These are phyloP conservation scores for Procambarus virginalis DNA, from an alignment of 1,140 invertebrate genomes.

Conservation along the genomic window DNA sequence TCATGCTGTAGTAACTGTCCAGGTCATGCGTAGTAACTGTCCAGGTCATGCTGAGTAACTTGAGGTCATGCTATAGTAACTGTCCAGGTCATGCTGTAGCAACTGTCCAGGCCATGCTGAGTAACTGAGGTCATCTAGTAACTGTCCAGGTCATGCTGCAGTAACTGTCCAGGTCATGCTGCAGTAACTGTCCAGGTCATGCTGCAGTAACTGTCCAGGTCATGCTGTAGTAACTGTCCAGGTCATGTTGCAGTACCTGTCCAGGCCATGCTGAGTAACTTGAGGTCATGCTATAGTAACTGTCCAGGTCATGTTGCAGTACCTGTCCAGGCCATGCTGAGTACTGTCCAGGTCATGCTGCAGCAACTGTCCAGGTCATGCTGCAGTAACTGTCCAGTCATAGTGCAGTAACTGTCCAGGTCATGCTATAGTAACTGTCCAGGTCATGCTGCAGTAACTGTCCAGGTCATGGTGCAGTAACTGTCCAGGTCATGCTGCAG, in stretches of 20 bases:
- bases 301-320: not conserved
- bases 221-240: not conserved
- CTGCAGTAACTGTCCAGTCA: not conserved
- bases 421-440: not conserved
- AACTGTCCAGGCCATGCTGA: too few relatives aligned
- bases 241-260: not conserved
- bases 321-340: not conserved
- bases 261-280: not conserved
- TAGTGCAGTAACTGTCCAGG: not conserved
- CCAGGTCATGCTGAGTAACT: too few relatives aligned
- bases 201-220: too few relatives aligned
- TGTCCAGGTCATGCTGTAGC: not conserved
- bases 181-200: too few relatives aligned
- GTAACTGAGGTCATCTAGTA: too few relatives aligned
- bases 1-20: not conserved
- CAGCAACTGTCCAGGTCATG: not conserved
- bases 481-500: not conserved
- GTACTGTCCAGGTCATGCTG: not conserved
- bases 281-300: too few relatives aligned
- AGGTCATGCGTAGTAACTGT: not conserved
- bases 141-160: too few relatives aligned
- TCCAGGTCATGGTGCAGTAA: not conserved
- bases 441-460: not conserved
- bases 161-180: too few relatives aligned
- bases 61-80: not conserved